A percentile compares a stretch with the other conserved stretches of the same genome.
Conservation (phyloP, 2,888 invertebrate species). For the Rhingia rostrata region DNA sequence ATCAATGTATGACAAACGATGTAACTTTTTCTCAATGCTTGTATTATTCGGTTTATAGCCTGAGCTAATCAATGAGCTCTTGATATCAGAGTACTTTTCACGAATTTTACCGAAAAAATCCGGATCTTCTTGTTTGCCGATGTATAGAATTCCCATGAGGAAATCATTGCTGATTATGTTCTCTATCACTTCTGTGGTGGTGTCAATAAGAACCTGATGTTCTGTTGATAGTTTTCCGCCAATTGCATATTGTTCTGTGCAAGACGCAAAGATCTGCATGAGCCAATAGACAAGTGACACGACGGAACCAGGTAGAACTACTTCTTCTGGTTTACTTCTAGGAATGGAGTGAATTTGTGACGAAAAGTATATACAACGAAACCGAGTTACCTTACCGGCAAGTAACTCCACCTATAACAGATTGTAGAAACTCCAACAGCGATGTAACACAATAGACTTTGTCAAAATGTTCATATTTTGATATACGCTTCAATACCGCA, state of each 20-base stretch:
- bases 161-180: conserved; percentile 89
- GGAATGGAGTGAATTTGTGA: conserved; percentile 75
- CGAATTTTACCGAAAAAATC: conserved; percentile 87
- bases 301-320: conserved; percentile 91
- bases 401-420: conserved; percentile 86
- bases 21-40: conserved; percentile 78
- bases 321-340: conserved; percentile 94
- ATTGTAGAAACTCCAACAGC: conserved; percentile 92
- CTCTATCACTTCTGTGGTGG: conserved; percentile 87
- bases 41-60: conserved; percentile 78
- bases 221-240: conserved; percentile 79
- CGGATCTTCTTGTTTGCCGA: conserved; percentile 91
- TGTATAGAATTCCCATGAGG: conserved; percentile 91
- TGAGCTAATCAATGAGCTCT: conserved; percentile 79
- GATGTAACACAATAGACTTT: conserved; percentile 95
- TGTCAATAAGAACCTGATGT: conserved; percentile 87
- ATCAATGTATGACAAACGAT: conserved; percentile 81
- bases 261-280: conserved; percentile 87
- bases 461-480: conserved; percentile 93
- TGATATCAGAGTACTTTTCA: conserved; percentile 86
- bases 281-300: conserved; percentile 92
- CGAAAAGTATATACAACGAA: not conserved
- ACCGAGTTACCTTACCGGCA: conserved; percentile 78
- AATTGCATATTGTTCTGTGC: conserved; percentile 79
- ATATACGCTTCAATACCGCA: conserved; percentile 93